Evolutionary conservation across 1,140 invertebrate genomes (phyloP), one percentile per base, ranked within the genome.

Genomic region (Temnothorax nylanderi): DNA sequence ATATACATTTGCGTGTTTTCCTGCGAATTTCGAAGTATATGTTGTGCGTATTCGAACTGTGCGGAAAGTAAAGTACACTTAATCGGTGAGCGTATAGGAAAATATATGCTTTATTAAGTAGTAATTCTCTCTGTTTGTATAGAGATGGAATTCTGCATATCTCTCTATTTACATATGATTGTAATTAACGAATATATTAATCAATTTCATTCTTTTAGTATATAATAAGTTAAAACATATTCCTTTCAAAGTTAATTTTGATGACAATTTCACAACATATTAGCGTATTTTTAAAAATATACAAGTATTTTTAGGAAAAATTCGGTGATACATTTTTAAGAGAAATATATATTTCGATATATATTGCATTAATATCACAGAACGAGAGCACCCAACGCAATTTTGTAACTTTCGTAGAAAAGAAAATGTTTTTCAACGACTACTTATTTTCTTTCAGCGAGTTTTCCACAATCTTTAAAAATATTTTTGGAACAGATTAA

Each of bases 51-150:
- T 26, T 32, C 2, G 18, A 51, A 21, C 11, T 74, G 2, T 60
- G 8, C 7, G 51, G 32, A 74, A 47, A 74, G 67, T 58, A 60
- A 82, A 58, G 11, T 54, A 47, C 18, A 49, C 41, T 82, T 54
- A 74, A 60, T 47, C 34, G 26, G 11, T 7, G 26, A 82, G 7
- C n/a, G 18, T 34, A 26, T 26, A n/a, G 26, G 47, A 60, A 71
- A 49, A 84, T 84, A 65, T 37, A 49, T 47, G 34, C 4, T 78
- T 47, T 65, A 65, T 32, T 69, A 69, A 32, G 13, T 69, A 69
- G 13, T 41, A 56, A 65, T 78, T 44, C 41, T 47, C 5, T 77
- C 10, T 41, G 26, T 18, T 26, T 16, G 6, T n/a, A 32, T 77
- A 34, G 26, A n/a, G 49, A 47, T 44, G 34, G 3, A 21, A 32